These are phyloP conservation scores for Bombyx mandarina DNA, from an alignment of 1,140 invertebrate species.

Conservation along the genomic window DNA sequence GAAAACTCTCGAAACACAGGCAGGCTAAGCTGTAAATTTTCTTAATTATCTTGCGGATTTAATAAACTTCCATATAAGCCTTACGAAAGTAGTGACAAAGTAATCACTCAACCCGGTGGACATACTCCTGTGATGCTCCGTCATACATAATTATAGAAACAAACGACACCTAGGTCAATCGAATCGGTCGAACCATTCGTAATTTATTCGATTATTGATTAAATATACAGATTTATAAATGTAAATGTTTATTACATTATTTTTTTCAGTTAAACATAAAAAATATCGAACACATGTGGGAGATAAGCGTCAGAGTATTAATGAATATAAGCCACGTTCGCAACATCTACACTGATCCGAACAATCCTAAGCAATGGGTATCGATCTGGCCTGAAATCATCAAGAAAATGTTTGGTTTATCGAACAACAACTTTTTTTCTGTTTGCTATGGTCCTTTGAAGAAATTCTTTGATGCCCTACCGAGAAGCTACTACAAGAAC, in stretches of 20 bases:
- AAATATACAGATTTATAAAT: too few species aligned
- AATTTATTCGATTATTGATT: too few species aligned
- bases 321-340: slow-evolving; percentile 73
- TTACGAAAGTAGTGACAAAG: too few species aligned
- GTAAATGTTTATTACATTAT: slow-evolving; percentile 1
- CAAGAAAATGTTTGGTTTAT: slow-evolving; percentile 71
- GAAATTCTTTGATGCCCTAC: slow-evolving; percentile 66
- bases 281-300: slow-evolving; percentile 74
- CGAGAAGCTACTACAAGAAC: slow-evolving; percentile 65
- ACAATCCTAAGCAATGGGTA: slow-evolving; percentile 70
- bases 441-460: slow-evolving; percentile 72
- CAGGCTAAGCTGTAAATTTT: too few species aligned
- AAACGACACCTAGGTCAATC: too few species aligned
- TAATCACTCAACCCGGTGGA: too few species aligned
- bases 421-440: slow-evolving; percentile 71
- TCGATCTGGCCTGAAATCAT: slow-evolving; percentile 72
- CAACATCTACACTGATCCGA: slow-evolving; percentile 74
- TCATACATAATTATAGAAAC: too few species aligned
- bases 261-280: slow-evolving; percentile 72
- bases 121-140: too few species aligned
- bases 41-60: too few species aligned
- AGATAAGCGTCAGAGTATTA: slow-evolving; percentile 71
- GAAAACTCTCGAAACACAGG: too few species aligned
- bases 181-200: too few species aligned
- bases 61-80: too few species aligned